Evolutionary conservation across 1,140 invertebrate species (phyloP).

Genomic region (Dendroctonus ponderosae): DNA sequence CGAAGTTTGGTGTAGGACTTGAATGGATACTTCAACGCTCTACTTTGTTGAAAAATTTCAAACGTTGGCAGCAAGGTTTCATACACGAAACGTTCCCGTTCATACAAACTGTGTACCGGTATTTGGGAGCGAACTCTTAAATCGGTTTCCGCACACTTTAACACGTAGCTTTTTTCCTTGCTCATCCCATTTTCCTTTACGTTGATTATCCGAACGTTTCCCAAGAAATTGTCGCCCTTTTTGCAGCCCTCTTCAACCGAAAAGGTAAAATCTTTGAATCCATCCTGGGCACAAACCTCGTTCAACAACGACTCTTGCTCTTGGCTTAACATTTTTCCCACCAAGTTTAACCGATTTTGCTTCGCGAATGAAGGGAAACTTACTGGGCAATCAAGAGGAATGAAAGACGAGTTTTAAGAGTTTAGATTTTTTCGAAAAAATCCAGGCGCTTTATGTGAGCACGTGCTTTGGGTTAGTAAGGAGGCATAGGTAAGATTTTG

Average conservation of each 20-base stretch:
- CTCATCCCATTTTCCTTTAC: not conserved
- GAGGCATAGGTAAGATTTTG: no score
- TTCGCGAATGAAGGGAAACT: no score
- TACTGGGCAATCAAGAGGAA: no score
- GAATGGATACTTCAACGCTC: not conserved
- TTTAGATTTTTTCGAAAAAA: no score
- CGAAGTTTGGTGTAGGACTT: slow-evolving; percentile 2
- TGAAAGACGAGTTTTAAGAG: no score
- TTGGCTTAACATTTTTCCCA: no score
- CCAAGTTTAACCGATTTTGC: no score
- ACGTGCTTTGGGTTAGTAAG: no score
- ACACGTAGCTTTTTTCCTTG: not conserved
- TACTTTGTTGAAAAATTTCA: slow-evolving; percentile 1
- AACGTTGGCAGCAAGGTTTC: slow-evolving; percentile 13
- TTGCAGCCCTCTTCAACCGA: not conserved
- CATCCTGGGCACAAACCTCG: no score
- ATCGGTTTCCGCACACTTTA: slow-evolving; percentile 11
- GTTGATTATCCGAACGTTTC: not conserved
- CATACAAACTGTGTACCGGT: not conserved
- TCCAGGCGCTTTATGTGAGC: no score
- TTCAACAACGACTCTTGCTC: no score
- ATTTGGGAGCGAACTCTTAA: slow-evolving; percentile 8
- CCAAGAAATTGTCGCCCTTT: slow-evolving; percentile 23
- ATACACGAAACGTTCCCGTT: slow-evolving; percentile 11
- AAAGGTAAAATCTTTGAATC: no score